phyloP scores from a whole-genome alignment of 1,140 invertebrate genomes.

The Phymastichus coffea region DNA sequence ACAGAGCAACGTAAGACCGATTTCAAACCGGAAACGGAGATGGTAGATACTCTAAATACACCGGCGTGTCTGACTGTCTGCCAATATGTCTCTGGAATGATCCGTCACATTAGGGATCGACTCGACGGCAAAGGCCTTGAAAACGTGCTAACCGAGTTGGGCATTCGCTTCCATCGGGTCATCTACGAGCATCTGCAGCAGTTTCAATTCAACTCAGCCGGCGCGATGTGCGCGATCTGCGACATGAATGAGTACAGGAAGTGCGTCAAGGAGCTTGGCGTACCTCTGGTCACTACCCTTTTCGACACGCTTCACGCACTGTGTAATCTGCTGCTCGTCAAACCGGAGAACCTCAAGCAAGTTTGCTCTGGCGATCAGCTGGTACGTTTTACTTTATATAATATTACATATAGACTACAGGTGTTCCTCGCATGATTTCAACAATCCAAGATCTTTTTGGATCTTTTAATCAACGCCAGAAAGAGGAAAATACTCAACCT shows the following conservation, averaged over 20 bases:
- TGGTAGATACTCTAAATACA: constrained; percentile 73
- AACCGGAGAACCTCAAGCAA: constrained; percentile 94
- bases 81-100: constrained; percentile 77
- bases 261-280: constrained; percentile 73
- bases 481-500: no score
- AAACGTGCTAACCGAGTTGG: constrained; percentile 84
- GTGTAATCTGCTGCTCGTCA: constrained; percentile 93
- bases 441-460: no score
- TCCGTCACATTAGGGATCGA: constrained; percentile 77
- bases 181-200: constrained; percentile 94
- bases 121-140: constrained; percentile 94
- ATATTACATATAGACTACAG: no score
- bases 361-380: constrained; percentile 92
- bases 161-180: constrained; percentile 87
- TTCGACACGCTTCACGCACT: constrained; percentile 95
- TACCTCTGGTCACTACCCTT: constrained; percentile 76
- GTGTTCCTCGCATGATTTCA: no score
- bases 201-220: constrained; percentile 94
- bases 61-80: constrained; percentile 84
- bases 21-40: constrained; percentile 89
- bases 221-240: constrained; percentile 96
- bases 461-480: no score
- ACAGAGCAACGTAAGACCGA: constrained; percentile 95
- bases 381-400: no score
- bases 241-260: constrained; percentile 95